Evolutionary conservation across 1,140 invertebrate genomes (phyloP), one percentile per base, ranked within the genome.

Genomic region (Anagrus nilaparvatae): DNA sequence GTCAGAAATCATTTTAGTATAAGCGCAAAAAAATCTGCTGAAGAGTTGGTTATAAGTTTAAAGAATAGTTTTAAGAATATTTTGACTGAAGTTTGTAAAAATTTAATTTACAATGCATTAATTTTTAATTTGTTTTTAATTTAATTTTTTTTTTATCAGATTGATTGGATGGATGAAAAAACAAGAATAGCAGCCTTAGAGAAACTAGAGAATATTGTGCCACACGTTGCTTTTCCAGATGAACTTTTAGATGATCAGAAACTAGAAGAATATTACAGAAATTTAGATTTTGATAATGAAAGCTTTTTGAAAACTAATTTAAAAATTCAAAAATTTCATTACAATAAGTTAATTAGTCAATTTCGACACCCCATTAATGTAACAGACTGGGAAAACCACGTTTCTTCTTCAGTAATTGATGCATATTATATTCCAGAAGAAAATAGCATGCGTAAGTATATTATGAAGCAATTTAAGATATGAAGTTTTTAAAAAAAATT

Each of bases 41-140:
- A 76, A 35, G 72, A 76, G 43, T 89, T 93, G 83, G 87, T 93
- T 0, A 67, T n/a, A n/a, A n/a, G n/a, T n/a, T n/a, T n/a, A n/a
- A n/a, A n/a, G n/a, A n/a, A n/a, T n/a, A n/a, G n/a, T n/a, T n/a
- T n/a, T n/a, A n/a, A 73, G 14, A 78, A 85, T 46, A 89, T 94
- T 35, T n/a, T 72, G 80, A 54, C 65, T 71, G 29, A 74, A 78
- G 32, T 69, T 69, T 49, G 5, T 21, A 56, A 16, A 51, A 41
- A 44, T 56, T 59, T 20, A 13, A 37, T n/a, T n/a, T n/a, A n/a
- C n/a, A n/a, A n/a, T n/a, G n/a, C n/a, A n/a, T n/a, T n/a, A n/a
- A n/a, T n/a, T n/a, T n/a, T n/a, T n/a, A n/a, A n/a, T n/a, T n/a
- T n/a, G n/a, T n/a, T n/a, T n/a, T n/a, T n/a, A n/a, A n/a, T n/a